Base-by-base conservation (phyloP, 2,888 invertebrate genomes). In the Autographa gamma region DNA sequence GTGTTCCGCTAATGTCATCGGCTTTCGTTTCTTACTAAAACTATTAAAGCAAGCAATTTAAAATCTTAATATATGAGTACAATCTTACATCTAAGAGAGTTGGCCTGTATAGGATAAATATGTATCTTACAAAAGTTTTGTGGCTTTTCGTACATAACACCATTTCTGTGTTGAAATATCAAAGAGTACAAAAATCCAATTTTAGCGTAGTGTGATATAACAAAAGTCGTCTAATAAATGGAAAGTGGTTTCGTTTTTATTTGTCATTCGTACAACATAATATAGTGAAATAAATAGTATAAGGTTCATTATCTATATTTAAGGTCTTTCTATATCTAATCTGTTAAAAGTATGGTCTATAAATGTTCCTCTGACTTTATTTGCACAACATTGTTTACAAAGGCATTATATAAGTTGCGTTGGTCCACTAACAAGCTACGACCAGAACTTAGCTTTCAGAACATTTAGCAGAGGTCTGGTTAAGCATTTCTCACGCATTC, bases 401-500 rank as follows among this genome's bases (percentile, higher is more conserved):
- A 18, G 41, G 43, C 6, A 11, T 31, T 34, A 38, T 31, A 60
- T 60, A 58, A 48, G 48, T 16, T 63, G 25, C 56, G 63, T 54
- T 38, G 60, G 56, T 76, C 63, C 59, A 65, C 64, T 71, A 76
- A 74, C 66, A 70, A 66, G 72, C 66, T 61, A 61, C 56, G 59
- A 60, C 73, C 68, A 71, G 63, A 66, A 75, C 66, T 63, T 56
- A 64, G 71, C 66, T 74, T 69, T 76, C 68, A 60, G 60, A 69
- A 76, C 71, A 58, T 74, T 78, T 71, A 76, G 61, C 73, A 73
- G 72, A 77, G 71, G 80, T 73, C 77, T 66, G 52, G 60, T 74
- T 66, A 67, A 71, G 58, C 70, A 74, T 75, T 80, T 80, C 81
- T 82, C 83, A 82, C 83, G 81, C 81, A 82, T 78, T 76, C 66